Evolutionary conservation across 2,888 invertebrate genomes (phyloP).

Genomic region (Podabrus alpinus): DNA sequence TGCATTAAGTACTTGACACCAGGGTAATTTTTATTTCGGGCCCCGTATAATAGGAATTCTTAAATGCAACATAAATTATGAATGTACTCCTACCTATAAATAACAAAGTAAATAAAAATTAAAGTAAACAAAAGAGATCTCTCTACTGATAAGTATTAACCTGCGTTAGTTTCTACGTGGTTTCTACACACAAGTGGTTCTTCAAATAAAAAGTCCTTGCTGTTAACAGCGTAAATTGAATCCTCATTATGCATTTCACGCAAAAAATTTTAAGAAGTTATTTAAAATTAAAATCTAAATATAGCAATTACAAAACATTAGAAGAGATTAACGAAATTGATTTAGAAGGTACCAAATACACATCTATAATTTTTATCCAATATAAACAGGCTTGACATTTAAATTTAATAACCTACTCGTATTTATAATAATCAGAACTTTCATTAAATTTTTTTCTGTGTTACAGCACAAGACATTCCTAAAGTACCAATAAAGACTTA

Average conservation of each 20-base stretch:
- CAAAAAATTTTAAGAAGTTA: background rate
- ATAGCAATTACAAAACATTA: constrained; percentile 1
- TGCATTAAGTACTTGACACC: too few species aligned
- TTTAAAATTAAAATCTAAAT: constrained; percentile 5
- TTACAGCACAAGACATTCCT: constrained; percentile 56
- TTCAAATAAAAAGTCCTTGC: background rate
- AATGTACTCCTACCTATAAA: background rate
- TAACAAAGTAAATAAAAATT: background rate
- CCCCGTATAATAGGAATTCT: background rate
- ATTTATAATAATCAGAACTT: background rate
- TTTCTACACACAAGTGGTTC: background rate
- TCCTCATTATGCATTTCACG: background rate
- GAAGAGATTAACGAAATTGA: background rate
- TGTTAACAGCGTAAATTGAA: background rate
- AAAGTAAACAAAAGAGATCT: background rate
- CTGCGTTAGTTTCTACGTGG: background rate
- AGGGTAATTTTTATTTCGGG: too few species aligned
- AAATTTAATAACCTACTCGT: background rate
- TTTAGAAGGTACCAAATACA: background rate
- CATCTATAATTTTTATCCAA: too few species aligned
- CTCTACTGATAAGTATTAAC: background rate
- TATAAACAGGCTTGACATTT: background rate
- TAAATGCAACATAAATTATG: background rate
- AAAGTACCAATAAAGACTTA: constrained; percentile 77
- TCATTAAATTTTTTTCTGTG: background rate